Evolutionary conservation across 2,888 invertebrate genomes (phyloP), one percentile per base, ranked within the genome.

Genomic region (Clanis bilineata): DNA sequence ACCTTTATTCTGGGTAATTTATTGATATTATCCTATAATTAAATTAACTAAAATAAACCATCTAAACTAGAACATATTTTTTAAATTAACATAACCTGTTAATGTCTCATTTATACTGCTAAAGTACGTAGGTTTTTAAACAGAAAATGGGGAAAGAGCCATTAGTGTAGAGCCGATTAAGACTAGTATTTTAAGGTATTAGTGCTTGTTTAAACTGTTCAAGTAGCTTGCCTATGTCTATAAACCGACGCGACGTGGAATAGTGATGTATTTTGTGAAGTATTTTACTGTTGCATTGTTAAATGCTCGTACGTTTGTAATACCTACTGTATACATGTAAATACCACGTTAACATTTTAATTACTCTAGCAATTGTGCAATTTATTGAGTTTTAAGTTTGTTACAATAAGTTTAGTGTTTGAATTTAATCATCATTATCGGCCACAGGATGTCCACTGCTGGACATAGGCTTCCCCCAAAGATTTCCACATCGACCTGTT

Each of bases 161-260:
- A 80, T 79, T 80, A 79, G 75, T 64, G 66, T 63, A 64, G 73
- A 76, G 72, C 76, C 76, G 78, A 80, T 79, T 79, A 79, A 57
- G 56, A 57, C 47, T 63, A 67, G 64, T 66, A 67, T 72, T 73
- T 72, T 66, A 66, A 65, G 56, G 72, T 69, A 72, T 71, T 68
- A 68, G 65, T 70, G 70, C 65, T 66, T 70, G 70, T 74, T 72
- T 61, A 57, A 66, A 71, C 64, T 62, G 51, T 54, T 63, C 60
- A 58, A 73, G 71, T 66, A 59, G 62, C 68, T 74, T 59, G 71
- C 64, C 65, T 64, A 9, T 57, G 22, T 51, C 32, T 51, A 51
- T 51, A 32, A 15, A 51, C 6, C 18, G 18, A n/a, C n/a, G 32
- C 15, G 47, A 51, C 15, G 47, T 32, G 18, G 32, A 51, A 28